A percentile compares a stretch with the other conserved stretches of the same genome.
phyloP scores from a whole-genome alignment of 2,888 invertebrate genomes.

The Aleiodes alternator region DNA sequence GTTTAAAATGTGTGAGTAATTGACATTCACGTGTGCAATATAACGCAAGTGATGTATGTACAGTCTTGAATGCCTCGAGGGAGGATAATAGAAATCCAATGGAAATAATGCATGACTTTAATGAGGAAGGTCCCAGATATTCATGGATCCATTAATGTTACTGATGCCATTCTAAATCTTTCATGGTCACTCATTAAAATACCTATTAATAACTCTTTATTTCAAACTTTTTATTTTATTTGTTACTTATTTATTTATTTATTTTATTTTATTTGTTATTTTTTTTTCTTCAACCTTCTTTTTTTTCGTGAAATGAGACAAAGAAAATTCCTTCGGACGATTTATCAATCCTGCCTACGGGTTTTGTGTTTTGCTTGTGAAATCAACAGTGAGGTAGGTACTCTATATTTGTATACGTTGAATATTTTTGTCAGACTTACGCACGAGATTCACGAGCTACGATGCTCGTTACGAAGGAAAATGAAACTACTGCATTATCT shows the following conservation, averaged over 20 bases:
- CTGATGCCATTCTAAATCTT: constrained; percentile 22
- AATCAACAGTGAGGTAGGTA: constrained; percentile 5
- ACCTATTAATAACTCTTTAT: constrained; percentile 16
- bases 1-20: constrained; percentile 15
- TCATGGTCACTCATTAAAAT: constrained; percentile 32
- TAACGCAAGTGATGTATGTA: constrained; percentile 16
- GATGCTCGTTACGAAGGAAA: constrained; percentile 43
- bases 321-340: constrained; percentile 4
- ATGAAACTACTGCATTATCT: constrained; percentile 17
- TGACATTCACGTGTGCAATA: constrained; percentile 18
- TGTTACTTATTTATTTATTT: neutral
- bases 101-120: constrained; percentile 28
- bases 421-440: constrained; percentile 28
- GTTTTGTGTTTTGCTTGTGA: constrained; percentile 13
- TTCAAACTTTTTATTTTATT: neutral
- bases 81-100: constrained; percentile 24
- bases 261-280: neutral
- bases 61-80: constrained; percentile 4
- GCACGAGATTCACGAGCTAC: constrained; percentile 42
- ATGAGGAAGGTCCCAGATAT: constrained; percentile 14
- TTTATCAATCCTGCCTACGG: constrained; percentile 23
- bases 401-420: constrained; percentile 31
- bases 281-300: neutral
- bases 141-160: neutral
- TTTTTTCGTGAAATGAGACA: neutral